Evolutionary conservation across 2,797 vertebrate genomes (phyloP).

Genomic region (Neomorphus geoffroyi): DNA sequence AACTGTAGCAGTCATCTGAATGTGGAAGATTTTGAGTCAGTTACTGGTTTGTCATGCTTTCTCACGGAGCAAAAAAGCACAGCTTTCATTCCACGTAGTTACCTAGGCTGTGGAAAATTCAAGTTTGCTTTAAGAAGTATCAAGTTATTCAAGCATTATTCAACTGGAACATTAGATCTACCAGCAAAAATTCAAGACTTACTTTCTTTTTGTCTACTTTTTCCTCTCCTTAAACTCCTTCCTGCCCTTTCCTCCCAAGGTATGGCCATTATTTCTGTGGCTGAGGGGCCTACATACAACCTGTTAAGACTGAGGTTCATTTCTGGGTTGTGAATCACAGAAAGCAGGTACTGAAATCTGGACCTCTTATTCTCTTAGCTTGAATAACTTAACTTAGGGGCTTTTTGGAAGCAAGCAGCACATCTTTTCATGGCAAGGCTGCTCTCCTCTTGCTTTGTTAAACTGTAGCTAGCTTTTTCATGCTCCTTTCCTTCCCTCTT

Average conservation of each 20-base stretch:
- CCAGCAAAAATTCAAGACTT: background rate
- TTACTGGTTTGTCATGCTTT: background rate
- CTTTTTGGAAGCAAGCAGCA: background rate
- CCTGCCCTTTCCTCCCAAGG: background rate
- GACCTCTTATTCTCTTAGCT: background rate
- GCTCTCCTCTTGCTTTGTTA: constrained; percentile 3
- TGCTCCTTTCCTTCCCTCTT: background rate
- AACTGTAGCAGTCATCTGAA: background rate
- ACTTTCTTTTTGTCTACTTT: background rate
- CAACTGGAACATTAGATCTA: background rate
- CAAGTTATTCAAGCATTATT: background rate
- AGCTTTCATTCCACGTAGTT: background rate
- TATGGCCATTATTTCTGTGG: background rate
- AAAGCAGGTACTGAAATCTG: constrained; percentile 1
- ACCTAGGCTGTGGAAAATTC: background rate
- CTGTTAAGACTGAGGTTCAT: background rate
- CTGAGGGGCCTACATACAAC: background rate
- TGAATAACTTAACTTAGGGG: constrained; percentile 8
- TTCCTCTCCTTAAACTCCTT: background rate
- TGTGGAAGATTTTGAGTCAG: background rate
- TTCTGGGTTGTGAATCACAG: background rate
- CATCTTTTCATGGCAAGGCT: background rate
- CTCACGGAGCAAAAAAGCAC: background rate
- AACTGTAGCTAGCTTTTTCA: background rate
- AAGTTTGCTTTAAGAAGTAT: background rate